Conservation (phyloP, 2,888 invertebrate genomes). For the Sesia bembeciformis region DNA sequence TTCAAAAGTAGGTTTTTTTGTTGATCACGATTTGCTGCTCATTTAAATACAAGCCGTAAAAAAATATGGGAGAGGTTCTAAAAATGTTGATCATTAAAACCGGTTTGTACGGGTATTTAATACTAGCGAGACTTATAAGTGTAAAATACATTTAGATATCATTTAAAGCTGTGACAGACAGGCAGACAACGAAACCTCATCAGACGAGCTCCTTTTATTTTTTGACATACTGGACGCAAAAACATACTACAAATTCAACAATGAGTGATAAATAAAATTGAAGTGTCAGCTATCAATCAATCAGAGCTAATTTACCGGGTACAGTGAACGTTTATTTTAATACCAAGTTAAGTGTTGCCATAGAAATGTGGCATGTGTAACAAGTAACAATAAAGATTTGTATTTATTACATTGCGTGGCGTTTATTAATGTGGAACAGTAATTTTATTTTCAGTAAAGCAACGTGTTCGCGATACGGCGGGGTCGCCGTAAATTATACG, state of each 20-base stretch:
- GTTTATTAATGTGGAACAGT: constrained; percentile 36
- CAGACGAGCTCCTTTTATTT: neutral
- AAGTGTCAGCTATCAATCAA: constrained; percentile 18
- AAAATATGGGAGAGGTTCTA: no score
- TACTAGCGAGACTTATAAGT: no score
- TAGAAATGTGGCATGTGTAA: neutral
- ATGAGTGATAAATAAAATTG: constrained; percentile 19
- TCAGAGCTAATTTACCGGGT: constrained; percentile 1
- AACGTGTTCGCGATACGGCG: constrained; percentile 57
- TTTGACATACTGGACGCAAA: neutral
- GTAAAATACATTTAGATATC: no score
- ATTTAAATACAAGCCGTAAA: no score
- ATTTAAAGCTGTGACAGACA: neutral
- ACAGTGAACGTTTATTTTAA: neutral
- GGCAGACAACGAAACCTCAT: neutral
- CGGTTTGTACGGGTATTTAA: no score
- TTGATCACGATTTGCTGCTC: no score
- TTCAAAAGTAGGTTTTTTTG: no score
- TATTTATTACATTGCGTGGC: constrained; percentile 55
- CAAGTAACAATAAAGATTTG: constrained; percentile 42
- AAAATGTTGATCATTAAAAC: no score
- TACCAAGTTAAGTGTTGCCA: neutral
- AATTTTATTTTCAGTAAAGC: constrained; percentile 50
- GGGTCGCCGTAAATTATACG: constrained; percentile 48
- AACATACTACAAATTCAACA: neutral